Base-by-base conservation (phyloP, 2,888 invertebrate genomes). In the Acanthosepion pharaonis region DNA sequence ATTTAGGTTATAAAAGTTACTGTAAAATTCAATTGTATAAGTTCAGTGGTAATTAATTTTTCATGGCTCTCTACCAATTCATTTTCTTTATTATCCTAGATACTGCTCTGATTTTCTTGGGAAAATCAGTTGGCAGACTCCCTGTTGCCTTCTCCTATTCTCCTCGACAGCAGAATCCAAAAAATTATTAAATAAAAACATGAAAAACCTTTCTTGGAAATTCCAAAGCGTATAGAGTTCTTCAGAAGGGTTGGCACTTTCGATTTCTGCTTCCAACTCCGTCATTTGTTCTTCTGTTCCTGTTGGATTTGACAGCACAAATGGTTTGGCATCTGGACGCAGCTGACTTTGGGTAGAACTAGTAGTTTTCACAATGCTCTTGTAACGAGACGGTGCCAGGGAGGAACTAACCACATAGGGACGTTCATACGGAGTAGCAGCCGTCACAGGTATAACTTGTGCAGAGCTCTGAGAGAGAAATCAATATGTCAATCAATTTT, bases 391-490 rank as follows among this genome's bases (percentile, higher is more conserved):
- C 95, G 94, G 95, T 11, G 97, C 96, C 42, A 96, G 96, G 18
- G 95, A 96, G 49, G 95, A 95, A 2, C 96, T 95, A n/a, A 96
- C 96, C 0, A 97, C 96, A 91, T 96, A 95, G 0, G 97, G 97
- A 8, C 96, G 95, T 33, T 96, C 95, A 53, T 95, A 55, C 1
- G 97, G 97, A 0, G 96, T 97, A n/a, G 96, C 96, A 8, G 96
- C 96, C 28, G 96, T 96, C 48, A 97, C 96, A 78, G 97, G 96
- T 0, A 95, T 96, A 91, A 96, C 92, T 51, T 94, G 55, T 5
- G 42, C 48, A 8, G 78, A 91, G 42, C 91, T 78, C 94, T 94
- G 78, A 91, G 1, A 51, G 55, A 51, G 5, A 93, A 91, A 33
- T 20, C 33, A 25, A 53, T 20, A 59, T 59, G 59, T 20, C 55